These are phyloP conservation scores for Arothron firmamentum DNA, from an alignment of 2,113 vertebrate genomes.

Conservation along the genomic window DNA sequence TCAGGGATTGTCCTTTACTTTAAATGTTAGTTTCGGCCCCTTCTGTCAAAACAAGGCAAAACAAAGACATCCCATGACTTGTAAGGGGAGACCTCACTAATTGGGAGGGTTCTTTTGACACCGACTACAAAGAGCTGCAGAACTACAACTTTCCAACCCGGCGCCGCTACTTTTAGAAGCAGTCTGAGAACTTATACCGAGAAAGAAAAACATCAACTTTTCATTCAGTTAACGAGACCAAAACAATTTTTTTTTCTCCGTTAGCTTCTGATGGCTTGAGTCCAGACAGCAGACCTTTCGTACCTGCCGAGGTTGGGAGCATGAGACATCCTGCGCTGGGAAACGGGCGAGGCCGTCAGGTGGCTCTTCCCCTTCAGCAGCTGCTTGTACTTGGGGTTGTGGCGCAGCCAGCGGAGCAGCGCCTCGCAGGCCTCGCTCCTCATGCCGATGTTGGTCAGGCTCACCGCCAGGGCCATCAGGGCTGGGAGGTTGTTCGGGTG, in stretches of 20 bases:
- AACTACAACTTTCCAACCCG: conserved; percentile 30
- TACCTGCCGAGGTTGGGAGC: conserved; percentile 54
- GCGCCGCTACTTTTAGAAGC: conserved; percentile 13
- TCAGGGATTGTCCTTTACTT: conserved; percentile 4
- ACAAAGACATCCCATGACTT: conserved; percentile 14
- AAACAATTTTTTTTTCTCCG: background rate
- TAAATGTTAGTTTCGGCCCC: conserved; percentile 3
- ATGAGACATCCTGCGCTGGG: conserved; percentile 81
- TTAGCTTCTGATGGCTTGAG: background rate
- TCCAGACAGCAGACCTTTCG: conserved; percentile 47
- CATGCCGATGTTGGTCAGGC: conserved; percentile 94
- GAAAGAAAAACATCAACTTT: too few relatives aligned
- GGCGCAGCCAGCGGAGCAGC: conserved; percentile 87
- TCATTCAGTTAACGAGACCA: too few relatives aligned
- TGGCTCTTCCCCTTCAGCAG: conserved; percentile 80
- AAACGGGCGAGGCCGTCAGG: conserved; percentile 81
- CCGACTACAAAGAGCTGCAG: conserved; percentile 22
- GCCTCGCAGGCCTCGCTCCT: conserved; percentile 91
- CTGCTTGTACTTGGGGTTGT: conserved; percentile 93
- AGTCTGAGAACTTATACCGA: too few relatives aligned
- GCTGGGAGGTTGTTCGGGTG: conserved; percentile 94
- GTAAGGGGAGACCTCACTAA: background rate
- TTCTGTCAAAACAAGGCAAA: background rate
- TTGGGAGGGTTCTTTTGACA: conserved; percentile 3
- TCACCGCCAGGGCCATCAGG: conserved; percentile 94